Evolutionary conservation across 2,797 vertebrate species (phyloP).

Genomic region (Natrix natrix): DNA sequence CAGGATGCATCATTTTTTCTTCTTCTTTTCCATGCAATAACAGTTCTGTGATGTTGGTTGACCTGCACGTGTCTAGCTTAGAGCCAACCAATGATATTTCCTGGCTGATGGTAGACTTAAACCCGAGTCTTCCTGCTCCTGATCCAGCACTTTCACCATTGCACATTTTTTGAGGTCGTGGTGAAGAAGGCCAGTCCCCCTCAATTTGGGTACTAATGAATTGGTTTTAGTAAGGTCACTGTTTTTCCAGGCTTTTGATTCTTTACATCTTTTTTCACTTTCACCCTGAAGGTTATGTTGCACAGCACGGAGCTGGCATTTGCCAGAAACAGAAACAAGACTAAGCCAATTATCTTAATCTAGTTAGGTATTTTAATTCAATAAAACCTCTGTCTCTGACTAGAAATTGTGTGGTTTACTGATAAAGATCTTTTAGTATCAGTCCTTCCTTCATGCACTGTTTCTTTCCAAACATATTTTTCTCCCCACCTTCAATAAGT

Average conservation of each 20-base stretch:
- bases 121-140: background rate
- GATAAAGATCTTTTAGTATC: background rate
- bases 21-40: background rate
- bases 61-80: background rate
- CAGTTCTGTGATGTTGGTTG: background rate
- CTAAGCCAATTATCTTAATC: background rate
- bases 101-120: background rate
- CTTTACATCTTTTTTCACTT: background rate
- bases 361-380: background rate
- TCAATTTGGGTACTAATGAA: background rate
- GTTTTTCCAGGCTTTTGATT: background rate
- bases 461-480: background rate
- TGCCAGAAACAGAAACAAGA: background rate
- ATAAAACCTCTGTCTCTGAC: background rate
- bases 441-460: background rate
- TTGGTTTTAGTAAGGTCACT: background rate
- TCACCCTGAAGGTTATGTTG: background rate
- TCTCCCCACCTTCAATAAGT: background rate
- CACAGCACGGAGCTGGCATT: background rate
- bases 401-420: background rate
- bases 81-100: background rate
- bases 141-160: background rate
- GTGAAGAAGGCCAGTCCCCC: background rate
- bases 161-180: background rate
- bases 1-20: background rate